phyloP scores from a whole-genome alignment of 1,140 invertebrate species.

The Drosophila baimaii region DNA sequence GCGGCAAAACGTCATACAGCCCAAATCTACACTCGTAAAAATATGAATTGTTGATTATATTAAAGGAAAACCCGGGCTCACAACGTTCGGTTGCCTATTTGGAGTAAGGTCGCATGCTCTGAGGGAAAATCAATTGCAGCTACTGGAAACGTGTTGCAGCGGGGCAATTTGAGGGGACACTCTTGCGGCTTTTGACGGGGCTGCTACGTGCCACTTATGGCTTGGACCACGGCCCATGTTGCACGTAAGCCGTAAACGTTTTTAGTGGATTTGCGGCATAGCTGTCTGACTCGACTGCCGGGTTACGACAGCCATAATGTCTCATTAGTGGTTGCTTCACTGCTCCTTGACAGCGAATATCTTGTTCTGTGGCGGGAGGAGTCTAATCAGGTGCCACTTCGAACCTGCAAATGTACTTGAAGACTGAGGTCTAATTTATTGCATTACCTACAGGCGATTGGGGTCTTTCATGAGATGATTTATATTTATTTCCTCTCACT shows the following conservation, averaged over 20 bases:
- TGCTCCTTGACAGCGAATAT: slow-evolving; percentile 41
- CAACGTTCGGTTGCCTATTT: slow-evolving; percentile 18
- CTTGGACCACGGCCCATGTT: slow-evolving; percentile 55
- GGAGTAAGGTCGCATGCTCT: neutral
- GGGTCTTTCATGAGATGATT: neutral
- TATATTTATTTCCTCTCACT: neutral
- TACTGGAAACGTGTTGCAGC: slow-evolving; percentile 67
- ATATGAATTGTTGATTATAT: slow-evolving; percentile 57
- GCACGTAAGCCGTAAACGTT: slow-evolving; percentile 80
- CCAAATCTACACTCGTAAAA: slow-evolving; percentile 37
- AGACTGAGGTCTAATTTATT: neutral
- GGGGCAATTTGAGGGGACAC: slow-evolving; percentile 64
- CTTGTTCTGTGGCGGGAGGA: slow-evolving; percentile 12
- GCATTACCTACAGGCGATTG: neutral
- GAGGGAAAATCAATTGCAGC: slow-evolving; percentile 73
- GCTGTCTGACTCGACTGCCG: slow-evolving; percentile 36
- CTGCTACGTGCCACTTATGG: slow-evolving; percentile 73
- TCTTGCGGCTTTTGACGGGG: slow-evolving; percentile 60
- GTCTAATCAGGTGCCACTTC: neutral
- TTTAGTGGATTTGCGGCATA: slow-evolving; percentile 75
- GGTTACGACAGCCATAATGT: slow-evolving; percentile 75
- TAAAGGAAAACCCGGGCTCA: slow-evolving; percentile 4
- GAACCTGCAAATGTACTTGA: neutral
- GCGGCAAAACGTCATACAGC: slow-evolving; percentile 44
- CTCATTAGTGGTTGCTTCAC: slow-evolving; percentile 68